Evolutionary conservation across 2,797 vertebrate species (phyloP).

Genomic region (Gallinago stenura): DNA sequence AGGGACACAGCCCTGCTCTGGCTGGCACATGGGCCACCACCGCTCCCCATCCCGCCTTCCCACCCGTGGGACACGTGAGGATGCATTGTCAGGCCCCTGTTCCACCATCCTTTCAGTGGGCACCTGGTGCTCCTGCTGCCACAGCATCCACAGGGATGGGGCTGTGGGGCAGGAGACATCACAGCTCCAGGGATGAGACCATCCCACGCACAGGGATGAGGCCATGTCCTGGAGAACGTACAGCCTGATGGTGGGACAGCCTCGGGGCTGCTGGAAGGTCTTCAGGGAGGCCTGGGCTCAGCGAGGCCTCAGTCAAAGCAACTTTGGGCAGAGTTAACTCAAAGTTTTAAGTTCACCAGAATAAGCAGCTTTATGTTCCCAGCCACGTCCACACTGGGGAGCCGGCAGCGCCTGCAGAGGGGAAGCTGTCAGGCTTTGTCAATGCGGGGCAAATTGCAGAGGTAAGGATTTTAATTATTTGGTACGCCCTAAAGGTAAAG

Average conservation of each 20-base stretch:
- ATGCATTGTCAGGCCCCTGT: rapidly evolving
- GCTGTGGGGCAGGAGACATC: neutral
- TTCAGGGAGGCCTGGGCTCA: neutral
- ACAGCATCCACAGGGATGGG: neutral
- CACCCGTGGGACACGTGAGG: rapidly evolving
- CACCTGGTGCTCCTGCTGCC: neutral
- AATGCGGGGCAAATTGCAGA: neutral
- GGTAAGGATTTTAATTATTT: neutral
- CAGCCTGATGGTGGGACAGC: rapidly evolving
- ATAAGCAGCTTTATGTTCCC: neutral
- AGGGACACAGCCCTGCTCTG: rapidly evolving
- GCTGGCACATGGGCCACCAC: rapidly evolving
- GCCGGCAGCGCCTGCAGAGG: neutral
- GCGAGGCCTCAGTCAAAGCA: neutral
- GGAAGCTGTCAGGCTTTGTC: neutral
- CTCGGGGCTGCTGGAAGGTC: neutral
- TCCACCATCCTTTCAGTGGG: neutral
- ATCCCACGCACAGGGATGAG: too few species aligned
- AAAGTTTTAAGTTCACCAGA: neutral
- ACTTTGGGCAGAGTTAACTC: neutral
- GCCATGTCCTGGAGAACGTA: neutral
- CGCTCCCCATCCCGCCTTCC: neutral
- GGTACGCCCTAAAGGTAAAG: neutral
- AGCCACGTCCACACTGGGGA: neutral
- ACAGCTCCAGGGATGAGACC: neutral